These are phyloP conservation scores for Pachyseris speciosa DNA, from an alignment of 64 coral and sea anemone genomes.

Conservation along the genomic window DNA sequence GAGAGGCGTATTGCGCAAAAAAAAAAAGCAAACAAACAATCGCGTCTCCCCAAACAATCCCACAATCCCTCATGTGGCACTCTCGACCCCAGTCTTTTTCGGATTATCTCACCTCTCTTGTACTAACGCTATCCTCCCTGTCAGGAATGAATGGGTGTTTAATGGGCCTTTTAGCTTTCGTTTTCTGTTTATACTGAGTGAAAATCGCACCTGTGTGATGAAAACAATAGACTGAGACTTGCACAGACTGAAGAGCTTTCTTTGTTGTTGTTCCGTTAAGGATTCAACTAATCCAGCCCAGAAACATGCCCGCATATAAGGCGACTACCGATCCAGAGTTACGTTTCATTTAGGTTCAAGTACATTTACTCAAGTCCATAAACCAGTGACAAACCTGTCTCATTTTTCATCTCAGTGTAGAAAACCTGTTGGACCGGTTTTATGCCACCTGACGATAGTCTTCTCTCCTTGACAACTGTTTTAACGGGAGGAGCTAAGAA, in stretches of 20 bases:
- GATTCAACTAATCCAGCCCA: too few relatives aligned
- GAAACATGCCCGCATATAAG: too few relatives aligned
- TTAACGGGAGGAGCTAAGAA: constrained; percentile 74
- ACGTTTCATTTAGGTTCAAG: too few relatives aligned
- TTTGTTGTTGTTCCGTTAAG: too few relatives aligned
- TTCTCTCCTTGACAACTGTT: constrained; percentile 59
- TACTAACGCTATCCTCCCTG: constrained; percentile 90
- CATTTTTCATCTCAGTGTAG: constrained; percentile 94
- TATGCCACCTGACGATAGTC: constrained; percentile 51
- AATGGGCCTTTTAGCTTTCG: constrained; percentile 80
- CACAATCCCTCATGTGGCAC: too few relatives aligned
- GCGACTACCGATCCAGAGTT: too few relatives aligned
- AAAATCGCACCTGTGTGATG: constrained; percentile 77
- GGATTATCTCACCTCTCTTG: constrained; percentile 78
- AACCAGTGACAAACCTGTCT: constrained; percentile 64
- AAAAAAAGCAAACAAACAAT: too few relatives aligned
- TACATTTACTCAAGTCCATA: too few relatives aligned
- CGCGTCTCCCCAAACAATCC: too few relatives aligned
- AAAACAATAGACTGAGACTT: not conserved
- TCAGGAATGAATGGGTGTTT: constrained; percentile 83
- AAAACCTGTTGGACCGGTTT: constrained; percentile 84
- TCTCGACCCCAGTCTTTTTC: too few relatives aligned
- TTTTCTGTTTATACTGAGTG: constrained; percentile 66
- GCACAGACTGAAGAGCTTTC: not conserved
- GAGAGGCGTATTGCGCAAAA: too few relatives aligned